Conservation (phyloP, 2,888 invertebrate genomes). For the Galerucella pusilla region DNA sequence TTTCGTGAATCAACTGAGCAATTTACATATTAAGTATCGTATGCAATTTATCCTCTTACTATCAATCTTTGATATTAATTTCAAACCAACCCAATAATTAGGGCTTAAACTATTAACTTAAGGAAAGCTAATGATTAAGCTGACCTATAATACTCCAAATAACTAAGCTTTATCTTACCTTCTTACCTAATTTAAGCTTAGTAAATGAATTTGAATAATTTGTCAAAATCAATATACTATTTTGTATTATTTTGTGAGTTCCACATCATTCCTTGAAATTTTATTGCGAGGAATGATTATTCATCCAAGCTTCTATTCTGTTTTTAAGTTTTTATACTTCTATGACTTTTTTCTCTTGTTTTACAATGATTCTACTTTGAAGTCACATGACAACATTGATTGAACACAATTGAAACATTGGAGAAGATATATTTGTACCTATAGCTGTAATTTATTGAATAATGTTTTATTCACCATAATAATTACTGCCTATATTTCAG, state of each 20-base stretch:
- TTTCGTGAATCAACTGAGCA: conserved; percentile 26
- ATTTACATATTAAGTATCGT: conserved; percentile 30
- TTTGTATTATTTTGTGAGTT: background rate
- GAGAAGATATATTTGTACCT: background rate
- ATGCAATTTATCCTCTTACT: conserved; percentile 31
- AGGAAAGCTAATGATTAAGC: conserved; percentile 7
- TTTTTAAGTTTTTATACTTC: background rate
- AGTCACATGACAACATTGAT: conserved; percentile 32
- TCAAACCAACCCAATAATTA: conserved; percentile 20
- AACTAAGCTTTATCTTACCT: background rate
- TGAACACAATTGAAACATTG: conserved; percentile 20
- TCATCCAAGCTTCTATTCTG: background rate
- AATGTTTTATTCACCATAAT: background rate
- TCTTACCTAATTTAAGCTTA: background rate
- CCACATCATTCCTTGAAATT: background rate
- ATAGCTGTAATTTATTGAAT: background rate
- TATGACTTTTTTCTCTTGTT: background rate
- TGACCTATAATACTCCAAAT: conserved; percentile 14
- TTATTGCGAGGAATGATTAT: background rate
- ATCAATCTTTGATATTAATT: conserved; percentile 4
- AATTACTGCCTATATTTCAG: conserved; percentile 10
- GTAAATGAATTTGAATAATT: background rate
- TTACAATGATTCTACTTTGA: background rate
- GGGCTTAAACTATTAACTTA: conserved; percentile 11
- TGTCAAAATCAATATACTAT: background rate